Evolutionary conservation across 1,140 invertebrate genomes (phyloP).

Genomic region (Galendromus occidentalis): DNA sequence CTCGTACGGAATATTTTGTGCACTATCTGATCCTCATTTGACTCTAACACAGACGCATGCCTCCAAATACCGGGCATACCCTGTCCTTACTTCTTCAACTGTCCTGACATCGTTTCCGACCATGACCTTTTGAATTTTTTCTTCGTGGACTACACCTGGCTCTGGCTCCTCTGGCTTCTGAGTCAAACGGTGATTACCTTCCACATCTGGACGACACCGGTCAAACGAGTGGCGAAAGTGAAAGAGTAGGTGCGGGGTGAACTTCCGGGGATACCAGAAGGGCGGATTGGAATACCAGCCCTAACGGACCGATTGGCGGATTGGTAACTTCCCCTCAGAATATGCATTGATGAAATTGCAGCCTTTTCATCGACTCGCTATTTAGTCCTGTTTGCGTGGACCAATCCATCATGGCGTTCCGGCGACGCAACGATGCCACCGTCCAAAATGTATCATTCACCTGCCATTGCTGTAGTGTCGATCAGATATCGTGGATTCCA

Average conservation of each 20-base stretch:
- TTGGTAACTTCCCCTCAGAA: too few relatives aligned
- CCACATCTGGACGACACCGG: constrained; percentile 36
- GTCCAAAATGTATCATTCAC: too few relatives aligned
- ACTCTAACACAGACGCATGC: too few relatives aligned
- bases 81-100: neutral
- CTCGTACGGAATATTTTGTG: too few relatives aligned
- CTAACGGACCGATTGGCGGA: too few relatives aligned
- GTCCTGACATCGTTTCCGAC: neutral
- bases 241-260: constrained; percentile 30
- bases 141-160: constrained; percentile 23
- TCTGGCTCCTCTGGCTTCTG: constrained; percentile 31
- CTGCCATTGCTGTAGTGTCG: too few relatives aligned
- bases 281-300: too few relatives aligned
- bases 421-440: constrained; percentile 30
- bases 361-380: constrained; percentile 34
- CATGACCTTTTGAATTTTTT: constrained; percentile 12
- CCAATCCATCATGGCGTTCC: constrained; percentile 35
- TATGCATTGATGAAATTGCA: too few relatives aligned
- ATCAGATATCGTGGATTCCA: too few relatives aligned
- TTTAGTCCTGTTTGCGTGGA: constrained; percentile 35
- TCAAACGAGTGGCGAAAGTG: constrained; percentile 33
- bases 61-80: neutral
- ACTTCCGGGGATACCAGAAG: too few relatives aligned
- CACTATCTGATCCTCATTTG: too few relatives aligned
- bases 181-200: constrained; percentile 33